Conservation (phyloP, 2,797 vertebrate species). For the Scarus forsteni region DNA sequence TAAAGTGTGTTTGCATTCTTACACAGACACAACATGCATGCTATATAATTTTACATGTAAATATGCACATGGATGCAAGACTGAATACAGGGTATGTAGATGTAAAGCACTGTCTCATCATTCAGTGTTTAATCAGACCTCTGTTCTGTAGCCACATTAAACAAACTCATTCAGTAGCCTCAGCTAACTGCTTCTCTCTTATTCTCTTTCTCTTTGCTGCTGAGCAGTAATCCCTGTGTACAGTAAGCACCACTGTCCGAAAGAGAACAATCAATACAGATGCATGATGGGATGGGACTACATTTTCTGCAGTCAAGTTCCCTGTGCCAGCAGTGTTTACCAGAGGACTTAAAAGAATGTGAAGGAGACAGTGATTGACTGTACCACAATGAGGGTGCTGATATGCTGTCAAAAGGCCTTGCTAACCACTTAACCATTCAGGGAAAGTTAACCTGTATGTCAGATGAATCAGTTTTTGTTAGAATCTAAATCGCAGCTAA, state of each 20-base stretch:
- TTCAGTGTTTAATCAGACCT: constrained; percentile 10
- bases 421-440: constrained; percentile 1
- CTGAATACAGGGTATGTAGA: background rate
- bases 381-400: background rate
- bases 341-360: constrained; percentile 10
- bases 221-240: constrained; percentile 31
- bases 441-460: constrained; percentile 4
- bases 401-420: constrained; percentile 12
- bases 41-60: background rate
- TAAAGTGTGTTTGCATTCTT: constrained; percentile 3
- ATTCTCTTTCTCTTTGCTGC: constrained; percentile 40
- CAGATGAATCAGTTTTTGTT: constrained; percentile 10
- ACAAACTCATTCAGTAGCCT: constrained; percentile 64
- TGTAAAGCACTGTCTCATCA: constrained; percentile 3
- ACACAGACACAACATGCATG: background rate
- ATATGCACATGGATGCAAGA: constrained; percentile 8
- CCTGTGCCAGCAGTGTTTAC: constrained; percentile 27
- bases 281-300: constrained; percentile 53
- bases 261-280: constrained; percentile 74
- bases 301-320: constrained; percentile 59
- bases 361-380: background rate
- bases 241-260: constrained; percentile 55
- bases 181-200: constrained; percentile 35
- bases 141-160: constrained; percentile 49
- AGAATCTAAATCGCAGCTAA: constrained; percentile 32